These are phyloP conservation scores for Alcis repandata DNA, from an alignment of 2,888 invertebrate species.

Conservation along the genomic window DNA sequence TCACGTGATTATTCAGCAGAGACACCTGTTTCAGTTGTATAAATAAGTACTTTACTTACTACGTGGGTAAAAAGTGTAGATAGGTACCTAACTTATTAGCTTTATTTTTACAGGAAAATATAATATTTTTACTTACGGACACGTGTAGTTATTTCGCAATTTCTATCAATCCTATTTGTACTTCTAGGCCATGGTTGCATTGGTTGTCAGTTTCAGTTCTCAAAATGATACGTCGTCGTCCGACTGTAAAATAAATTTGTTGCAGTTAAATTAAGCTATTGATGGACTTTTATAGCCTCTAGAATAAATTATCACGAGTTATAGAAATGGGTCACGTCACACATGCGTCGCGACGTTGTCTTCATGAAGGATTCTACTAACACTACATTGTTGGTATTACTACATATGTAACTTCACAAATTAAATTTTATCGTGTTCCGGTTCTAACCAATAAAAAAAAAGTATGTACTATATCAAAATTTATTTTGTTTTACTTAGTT, in stretches of 20 bases:
- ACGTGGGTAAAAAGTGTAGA: background rate
- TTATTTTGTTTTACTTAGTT: too few relatives aligned
- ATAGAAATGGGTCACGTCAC: conserved; percentile 45
- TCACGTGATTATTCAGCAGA: conserved; percentile 27
- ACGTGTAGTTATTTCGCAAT: conserved; percentile 1
- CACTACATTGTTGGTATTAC: background rate
- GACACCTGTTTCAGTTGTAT: conserved; percentile 11
- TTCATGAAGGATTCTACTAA: background rate
- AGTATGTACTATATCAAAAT: too few relatives aligned
- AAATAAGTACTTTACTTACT: background rate
- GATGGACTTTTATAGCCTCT: conserved; percentile 21
- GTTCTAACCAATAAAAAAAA: too few relatives aligned
- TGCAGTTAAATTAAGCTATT: conserved; percentile 20
- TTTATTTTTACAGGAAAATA: background rate
- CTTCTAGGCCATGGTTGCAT: conserved; percentile 7
- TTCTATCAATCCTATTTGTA: conserved; percentile 2
- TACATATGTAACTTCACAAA: background rate
- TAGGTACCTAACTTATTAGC: background rate
- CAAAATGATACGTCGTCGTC: background rate
- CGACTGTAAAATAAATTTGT: conserved; percentile 11
- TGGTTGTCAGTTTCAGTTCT: conserved; percentile 7
- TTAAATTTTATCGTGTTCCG: too few relatives aligned
- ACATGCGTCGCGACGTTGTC: conserved; percentile 42
- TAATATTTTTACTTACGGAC: too few relatives aligned
- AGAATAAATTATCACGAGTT: conserved; percentile 23